These are phyloP conservation scores for Tachina grossa DNA, from an alignment of 2,888 invertebrate genomes.

Conservation along the genomic window DNA sequence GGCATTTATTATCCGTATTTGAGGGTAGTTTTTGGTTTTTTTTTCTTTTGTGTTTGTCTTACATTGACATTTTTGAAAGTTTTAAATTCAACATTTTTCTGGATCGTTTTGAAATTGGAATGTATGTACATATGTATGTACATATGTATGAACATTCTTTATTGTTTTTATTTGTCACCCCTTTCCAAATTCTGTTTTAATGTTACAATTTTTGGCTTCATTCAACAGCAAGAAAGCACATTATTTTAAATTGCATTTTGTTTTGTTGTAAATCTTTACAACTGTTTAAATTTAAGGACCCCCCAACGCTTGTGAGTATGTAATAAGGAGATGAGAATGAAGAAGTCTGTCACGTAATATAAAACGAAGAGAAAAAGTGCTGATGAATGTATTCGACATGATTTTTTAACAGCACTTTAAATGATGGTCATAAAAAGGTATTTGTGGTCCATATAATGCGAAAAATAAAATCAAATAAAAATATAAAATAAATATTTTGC, in stretches of 20 bases:
- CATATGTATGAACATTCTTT: not conserved
- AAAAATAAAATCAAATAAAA: not conserved
- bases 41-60: too few species aligned
- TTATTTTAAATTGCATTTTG: not conserved
- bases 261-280: constrained; percentile 21
- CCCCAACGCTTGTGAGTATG: not conserved
- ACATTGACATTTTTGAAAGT: too few species aligned
- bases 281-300: constrained; percentile 40
- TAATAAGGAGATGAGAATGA: constrained; percentile 4
- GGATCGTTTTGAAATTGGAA: too few species aligned
- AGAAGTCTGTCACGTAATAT: not conserved
- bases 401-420: constrained; percentile 23
- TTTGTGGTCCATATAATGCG: constrained; percentile 33
- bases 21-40: too few species aligned
- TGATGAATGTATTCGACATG: constrained; percentile 11
- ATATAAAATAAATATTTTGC: not conserved
- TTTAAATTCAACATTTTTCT: too few species aligned
- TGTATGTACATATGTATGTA: too few species aligned
- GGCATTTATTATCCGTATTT: too few species aligned
- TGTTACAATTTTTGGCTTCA: not conserved
- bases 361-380: constrained; percentile 10
- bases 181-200: not conserved
- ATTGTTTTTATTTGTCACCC: not conserved
- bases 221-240: not conserved
- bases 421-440: constrained; percentile 37